Evolutionary conservation across 2,888 invertebrate species (phyloP).

Genomic region (Volucella inflata): DNA sequence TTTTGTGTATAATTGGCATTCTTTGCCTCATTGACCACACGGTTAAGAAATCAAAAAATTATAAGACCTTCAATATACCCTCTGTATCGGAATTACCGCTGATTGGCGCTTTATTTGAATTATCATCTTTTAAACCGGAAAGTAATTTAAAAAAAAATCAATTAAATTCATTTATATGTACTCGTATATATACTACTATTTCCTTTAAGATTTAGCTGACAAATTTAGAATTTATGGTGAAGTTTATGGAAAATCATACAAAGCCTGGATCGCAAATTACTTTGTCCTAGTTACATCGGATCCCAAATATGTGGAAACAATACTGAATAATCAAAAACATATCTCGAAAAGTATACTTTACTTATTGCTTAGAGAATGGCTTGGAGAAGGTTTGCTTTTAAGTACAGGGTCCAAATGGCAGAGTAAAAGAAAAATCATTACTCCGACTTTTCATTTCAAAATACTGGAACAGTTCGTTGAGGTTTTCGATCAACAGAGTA

Average conservation of each 20-base stretch:
- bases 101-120: constrained; percentile 78
- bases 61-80: constrained; percentile 77
- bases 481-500: constrained; percentile 87
- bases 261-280: constrained; percentile 76
- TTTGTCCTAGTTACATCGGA: constrained; percentile 79
- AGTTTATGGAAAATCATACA: constrained; percentile 79
- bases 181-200: not conserved
- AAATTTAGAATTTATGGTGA: constrained; percentile 77
- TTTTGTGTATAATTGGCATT: constrained; percentile 33
- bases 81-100: constrained; percentile 79
- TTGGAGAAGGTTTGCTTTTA: constrained; percentile 81
- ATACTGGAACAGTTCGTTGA: constrained; percentile 89
- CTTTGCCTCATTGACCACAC: constrained; percentile 61
- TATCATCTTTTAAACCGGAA: constrained; percentile 79
- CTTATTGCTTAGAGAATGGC: constrained; percentile 79
- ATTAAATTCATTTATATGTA: not conserved
- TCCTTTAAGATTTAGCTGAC: constrained; percentile 77
- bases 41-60: constrained; percentile 55
- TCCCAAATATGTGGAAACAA: constrained; percentile 78
- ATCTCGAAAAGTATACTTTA: constrained; percentile 80
- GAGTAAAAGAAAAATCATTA: constrained; percentile 88
- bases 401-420: constrained; percentile 86
- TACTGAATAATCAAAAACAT: constrained; percentile 79
- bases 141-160: constrained; percentile 76
- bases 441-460: constrained; percentile 92